Evolutionary conservation across 1,140 invertebrate species (phyloP), one percentile per base, ranked within the genome.

Genomic region (Helicorthomorpha holstii): DNA sequence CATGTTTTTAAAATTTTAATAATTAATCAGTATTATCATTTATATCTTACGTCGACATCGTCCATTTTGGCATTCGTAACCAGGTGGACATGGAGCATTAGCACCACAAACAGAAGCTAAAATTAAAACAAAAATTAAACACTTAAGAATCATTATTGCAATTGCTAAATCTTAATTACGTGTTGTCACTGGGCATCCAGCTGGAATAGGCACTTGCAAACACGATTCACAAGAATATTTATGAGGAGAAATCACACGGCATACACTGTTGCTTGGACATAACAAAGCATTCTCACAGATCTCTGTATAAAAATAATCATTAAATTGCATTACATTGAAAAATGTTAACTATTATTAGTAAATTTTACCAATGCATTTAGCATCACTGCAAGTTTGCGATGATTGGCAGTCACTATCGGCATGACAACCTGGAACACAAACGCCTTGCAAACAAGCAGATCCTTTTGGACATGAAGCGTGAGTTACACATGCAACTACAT

Each of bases 181-280:
- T 7, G 44, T 21, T 22, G 4, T 4, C 12, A 12, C 4, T 25
- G 44, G 44, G 25, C 44, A 46, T 46, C 44, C 44, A 7, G 19
- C 7, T 22, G 44, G 19, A 46, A 25, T 46, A 7, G 44, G 44
- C 7, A 22, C 7, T 12, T 46, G 19, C 12, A 10, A 19, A 46
- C 44, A 46, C 21, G 44, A 46, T 25, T 22, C 44, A 25, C 44
- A 46, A 22, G 44, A 21, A 12, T 46, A 25, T 19, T 46, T 25
- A 22, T 59, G 83, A 43, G 67, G 60, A 59, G 84, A 74, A 19
- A 74, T 61, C 58, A 80, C 81, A 44, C 72, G 76, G 62, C 86
- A 91, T 25, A 83, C 70, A 3, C 85, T 82, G 66, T 92, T 92
- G 1, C 83, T 78, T 14, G 87, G 87, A 65, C 87, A 92, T 3